Evolutionary conservation across 1,140 invertebrate species (phyloP).

Genomic region (Diprion similis): DNA sequence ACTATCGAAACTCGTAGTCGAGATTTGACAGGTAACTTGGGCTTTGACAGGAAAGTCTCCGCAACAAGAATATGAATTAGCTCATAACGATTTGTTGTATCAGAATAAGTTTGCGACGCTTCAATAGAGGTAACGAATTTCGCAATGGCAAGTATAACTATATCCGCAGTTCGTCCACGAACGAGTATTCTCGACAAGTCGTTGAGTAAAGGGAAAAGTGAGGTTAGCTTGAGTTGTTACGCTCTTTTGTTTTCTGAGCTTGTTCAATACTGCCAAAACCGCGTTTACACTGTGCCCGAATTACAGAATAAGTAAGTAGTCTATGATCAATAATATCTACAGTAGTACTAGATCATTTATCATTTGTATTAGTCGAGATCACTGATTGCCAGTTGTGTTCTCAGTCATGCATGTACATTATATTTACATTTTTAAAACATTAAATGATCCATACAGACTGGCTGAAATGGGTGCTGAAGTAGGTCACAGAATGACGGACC

Average conservation of each 20-base stretch:
- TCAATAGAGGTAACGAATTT: neutral
- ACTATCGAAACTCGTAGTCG: too few species aligned
- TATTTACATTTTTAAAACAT: too few species aligned
- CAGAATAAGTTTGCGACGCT: neutral
- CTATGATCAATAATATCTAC: slow-evolving; percentile 6
- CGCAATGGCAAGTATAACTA: slow-evolving; percentile 55
- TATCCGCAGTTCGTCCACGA: slow-evolving; percentile 67
- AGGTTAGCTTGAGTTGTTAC: slow-evolving; percentile 92
- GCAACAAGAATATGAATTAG: too few species aligned
- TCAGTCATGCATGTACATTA: too few species aligned
- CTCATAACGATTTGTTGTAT: too few species aligned
- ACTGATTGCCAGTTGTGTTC: too few species aligned
- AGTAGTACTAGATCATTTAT: too few species aligned
- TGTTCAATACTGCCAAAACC: slow-evolving; percentile 97
- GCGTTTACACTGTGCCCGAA: slow-evolving; percentile 93
- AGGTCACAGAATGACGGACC: slow-evolving; percentile 90
- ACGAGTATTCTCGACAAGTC: slow-evolving; percentile 91
- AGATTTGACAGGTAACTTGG: too few species aligned
- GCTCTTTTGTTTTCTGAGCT: slow-evolving; percentile 97
- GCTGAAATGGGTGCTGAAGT: slow-evolving; percentile 95
- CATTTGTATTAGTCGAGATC: too few species aligned
- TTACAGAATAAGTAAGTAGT: slow-evolving; percentile 85
- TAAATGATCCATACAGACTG: slow-evolving; percentile 66
- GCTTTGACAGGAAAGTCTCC: too few species aligned
- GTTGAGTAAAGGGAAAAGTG: slow-evolving; percentile 89